Evolutionary conservation across 2,113 vertebrate species (phyloP).

Genomic region (Neopipo cinnamomea): DNA sequence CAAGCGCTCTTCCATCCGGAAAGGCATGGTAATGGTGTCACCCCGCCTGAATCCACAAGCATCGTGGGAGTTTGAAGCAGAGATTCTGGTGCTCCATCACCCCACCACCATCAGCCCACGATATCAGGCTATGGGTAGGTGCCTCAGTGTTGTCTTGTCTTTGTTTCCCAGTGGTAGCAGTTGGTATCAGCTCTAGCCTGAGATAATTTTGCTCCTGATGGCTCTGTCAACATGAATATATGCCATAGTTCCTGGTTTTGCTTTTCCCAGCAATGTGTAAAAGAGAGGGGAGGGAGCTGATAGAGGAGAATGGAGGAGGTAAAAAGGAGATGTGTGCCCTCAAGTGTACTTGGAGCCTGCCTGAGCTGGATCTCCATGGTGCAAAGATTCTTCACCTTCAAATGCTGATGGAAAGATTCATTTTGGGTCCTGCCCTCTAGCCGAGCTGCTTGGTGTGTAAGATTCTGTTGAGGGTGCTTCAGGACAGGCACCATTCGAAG

Average conservation of each 20-base stretch:
- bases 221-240: not conserved
- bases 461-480: not conserved
- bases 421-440: not conserved
- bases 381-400: not conserved
- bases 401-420: not conserved
- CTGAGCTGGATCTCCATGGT: not conserved
- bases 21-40: constrained; percentile 99
- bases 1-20: constrained; percentile 95
- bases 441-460: not conserved
- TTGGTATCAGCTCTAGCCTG: not conserved
- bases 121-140: constrained; percentile 97
- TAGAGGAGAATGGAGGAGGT: not conserved
- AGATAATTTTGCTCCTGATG: not conserved
- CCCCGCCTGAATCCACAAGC: constrained; percentile 93
- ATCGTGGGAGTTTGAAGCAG: constrained; percentile 98
- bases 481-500: not conserved
- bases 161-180: not conserved
- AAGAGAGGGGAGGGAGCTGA: not conserved
- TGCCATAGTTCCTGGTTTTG: not conserved
- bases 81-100: constrained; percentile 96
- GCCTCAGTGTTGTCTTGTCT: not conserved
- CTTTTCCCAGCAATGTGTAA: not conserved
- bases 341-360: not conserved
- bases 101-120: constrained; percentile 96
- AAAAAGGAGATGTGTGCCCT: not conserved